Base-by-base conservation (phyloP, 1,140 invertebrate genomes). In the Popillia japonica region DNA sequence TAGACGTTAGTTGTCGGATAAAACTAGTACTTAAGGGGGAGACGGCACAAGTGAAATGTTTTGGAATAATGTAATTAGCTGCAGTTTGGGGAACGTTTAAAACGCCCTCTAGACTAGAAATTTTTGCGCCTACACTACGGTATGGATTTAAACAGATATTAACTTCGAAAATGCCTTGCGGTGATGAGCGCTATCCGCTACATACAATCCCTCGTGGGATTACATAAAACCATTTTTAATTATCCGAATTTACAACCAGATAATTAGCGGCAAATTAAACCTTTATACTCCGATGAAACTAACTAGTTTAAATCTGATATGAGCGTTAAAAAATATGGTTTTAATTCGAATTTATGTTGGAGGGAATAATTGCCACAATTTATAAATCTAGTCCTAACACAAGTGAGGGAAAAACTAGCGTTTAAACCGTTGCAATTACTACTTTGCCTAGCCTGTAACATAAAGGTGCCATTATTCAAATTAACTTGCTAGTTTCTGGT, bases 61-160 rank as follows among this genome's bases (percentile, higher is more conserved):
- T 68, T 34, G 61, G 61, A 68, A 68, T 68, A 68, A 68, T 68
- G 61, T 22, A 68, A 68, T 68, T 68, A 68, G 61, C 61, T 68
- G 61, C 61, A 34, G 27, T 68, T 68, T 68, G 61, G 61, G 61
- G 61, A 68, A 34, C 27, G 61, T 22, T 68, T 68, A 68, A 68
- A 34, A 68, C 61, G 27, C 61, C 61, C 61, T 68, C 61, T 22
- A 22, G n/a, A n/a, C 27, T 68, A 23, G 8, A 68, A 34, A 27
- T 68, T 68, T 68, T 68, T 68, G 61, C 61, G 48, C 48, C 17
- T 34, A 27, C 27, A 8, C 27, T 27, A 3, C 17, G 61, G 61
- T 17, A 22, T 68, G 61, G 61, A 11, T 68, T 68, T 23, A 27
- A 68, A 22, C 61, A 34, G 61, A 68, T 68, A 68, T 68, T 68